Percentiles rank a stretch among this genome's conserved stretches.
phyloP scores from a whole-genome alignment of 2,888 invertebrate genomes.

The Tryphoninae sp. region DNA sequence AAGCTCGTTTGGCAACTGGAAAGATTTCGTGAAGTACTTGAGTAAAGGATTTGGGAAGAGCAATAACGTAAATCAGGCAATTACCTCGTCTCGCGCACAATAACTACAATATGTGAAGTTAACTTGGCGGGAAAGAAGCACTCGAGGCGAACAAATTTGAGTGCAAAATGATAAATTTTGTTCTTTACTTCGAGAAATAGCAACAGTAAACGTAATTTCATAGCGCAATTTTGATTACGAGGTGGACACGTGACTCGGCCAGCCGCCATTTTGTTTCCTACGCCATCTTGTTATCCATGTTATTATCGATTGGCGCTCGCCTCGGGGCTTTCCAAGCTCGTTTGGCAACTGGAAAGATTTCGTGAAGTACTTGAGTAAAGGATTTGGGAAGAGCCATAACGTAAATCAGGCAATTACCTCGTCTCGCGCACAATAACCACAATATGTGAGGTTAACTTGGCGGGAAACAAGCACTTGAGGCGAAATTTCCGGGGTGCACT shows the following conservation, averaged over 20 bases:
- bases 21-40: neutral
- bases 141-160: no score
- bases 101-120: neutral
- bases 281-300: neutral
- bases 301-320: neutral
- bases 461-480: constrained; percentile 46
- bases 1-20: neutral
- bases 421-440: neutral
- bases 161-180: no score
- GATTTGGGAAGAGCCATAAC: neutral
- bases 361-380: neutral
- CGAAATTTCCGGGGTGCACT: constrained; percentile 55
- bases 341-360: neutral
- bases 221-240: no score
- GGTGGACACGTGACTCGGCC: neutral
- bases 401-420: no score
- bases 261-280: neutral
- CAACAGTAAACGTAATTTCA: neutral
- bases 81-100: neutral
- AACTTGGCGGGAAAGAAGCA: constrained; percentile 38
- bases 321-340: neutral
- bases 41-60: neutral
- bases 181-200: neutral
- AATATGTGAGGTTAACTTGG: neutral
- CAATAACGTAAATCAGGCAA: neutral